phyloP scores from a whole-genome alignment of 2,888 invertebrate species.

The Athalia cordata region DNA sequence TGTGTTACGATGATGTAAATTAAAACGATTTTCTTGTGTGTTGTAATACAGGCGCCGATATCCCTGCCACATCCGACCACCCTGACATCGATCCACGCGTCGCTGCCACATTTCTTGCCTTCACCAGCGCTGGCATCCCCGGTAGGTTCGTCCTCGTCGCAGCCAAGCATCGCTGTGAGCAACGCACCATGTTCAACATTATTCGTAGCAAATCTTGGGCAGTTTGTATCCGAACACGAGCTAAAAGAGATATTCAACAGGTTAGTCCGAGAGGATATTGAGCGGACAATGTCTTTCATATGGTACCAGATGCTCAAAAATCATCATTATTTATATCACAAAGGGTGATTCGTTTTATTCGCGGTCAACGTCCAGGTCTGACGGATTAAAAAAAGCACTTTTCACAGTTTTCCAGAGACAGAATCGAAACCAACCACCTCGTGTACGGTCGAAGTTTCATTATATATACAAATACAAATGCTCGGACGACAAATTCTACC shows the following conservation, averaged over 20 bases:
- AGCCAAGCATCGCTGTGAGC: constrained; percentile 81
- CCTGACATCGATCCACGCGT: constrained; percentile 83
- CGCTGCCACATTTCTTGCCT: constrained; percentile 90
- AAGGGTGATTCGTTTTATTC: too few species aligned
- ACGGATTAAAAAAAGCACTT: too few species aligned
- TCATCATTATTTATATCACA: neutral
- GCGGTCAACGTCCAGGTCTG: too few species aligned
- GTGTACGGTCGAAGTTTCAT: too few species aligned
- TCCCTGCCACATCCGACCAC: constrained; percentile 80
- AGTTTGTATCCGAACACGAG: constrained; percentile 98
- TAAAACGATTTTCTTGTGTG: neutral
- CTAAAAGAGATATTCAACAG: constrained; percentile 98
- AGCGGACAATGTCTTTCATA: neutral
- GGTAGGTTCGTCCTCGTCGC: constrained; percentile 85
- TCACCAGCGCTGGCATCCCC: constrained; percentile 95
- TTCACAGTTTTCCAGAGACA: too few species aligned
- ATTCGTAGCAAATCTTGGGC: constrained; percentile 98
- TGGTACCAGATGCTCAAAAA: neutral
- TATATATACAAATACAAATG: too few species aligned
- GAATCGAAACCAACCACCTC: too few species aligned
- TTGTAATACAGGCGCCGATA: constrained; percentile 75
- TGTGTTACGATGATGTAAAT: too few species aligned
- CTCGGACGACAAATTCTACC: neutral
- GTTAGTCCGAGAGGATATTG: constrained; percentile 75
- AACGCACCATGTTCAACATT: constrained; percentile 97